Base-by-base conservation (phyloP, 2,113 vertebrate genomes). In the Procavia capensis region DNA sequence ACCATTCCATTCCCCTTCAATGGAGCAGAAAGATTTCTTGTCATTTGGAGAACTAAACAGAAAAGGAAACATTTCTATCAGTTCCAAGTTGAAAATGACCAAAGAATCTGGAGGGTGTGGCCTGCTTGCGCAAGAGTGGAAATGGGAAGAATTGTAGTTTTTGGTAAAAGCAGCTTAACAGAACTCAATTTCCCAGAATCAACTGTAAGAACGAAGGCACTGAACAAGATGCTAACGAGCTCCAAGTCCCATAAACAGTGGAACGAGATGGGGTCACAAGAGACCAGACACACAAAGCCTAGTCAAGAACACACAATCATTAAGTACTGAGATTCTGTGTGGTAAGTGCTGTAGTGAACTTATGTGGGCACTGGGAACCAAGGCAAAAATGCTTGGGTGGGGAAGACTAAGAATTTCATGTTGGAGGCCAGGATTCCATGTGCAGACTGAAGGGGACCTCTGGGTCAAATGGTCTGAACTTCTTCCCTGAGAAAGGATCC, bases 1-100 rank as follows among this genome's bases (percentile, higher is more conserved):
- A 94, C 99, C 99, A 47, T 99, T 99, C 99, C 99, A 99, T 97
- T 99, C 99, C 84, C 99, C 99, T 98, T 99, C 99, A 93, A 99
- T 98, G 59, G 99, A 99, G 98, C 98, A 99, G 98, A 99, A 99
- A 82, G 99, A 99, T 98, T 99, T 99, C 99, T 99, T 99, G 97
- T 99, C 99, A 96, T 99, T 99, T 3, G 99, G 99, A 96, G 99
- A 96, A 97, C 99, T 99, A 98, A 92, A 98, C 0, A 95, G 83
- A 97, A 97, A 98, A 97, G 95, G 79, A 97, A 97, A 92, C 1
- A 91, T 84, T 59, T n/a, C 66, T 79, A 31, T 96, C 88, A 95
- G 84, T 61, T 36, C 90, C 78, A 85, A 88, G 24, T 11, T 92
- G 41, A 68, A 70, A 90, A 89, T 39, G 59, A 63, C 59, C 80